Base-by-base conservation (phyloP, 2,888 invertebrate genomes). In the Timema cristinae region DNA sequence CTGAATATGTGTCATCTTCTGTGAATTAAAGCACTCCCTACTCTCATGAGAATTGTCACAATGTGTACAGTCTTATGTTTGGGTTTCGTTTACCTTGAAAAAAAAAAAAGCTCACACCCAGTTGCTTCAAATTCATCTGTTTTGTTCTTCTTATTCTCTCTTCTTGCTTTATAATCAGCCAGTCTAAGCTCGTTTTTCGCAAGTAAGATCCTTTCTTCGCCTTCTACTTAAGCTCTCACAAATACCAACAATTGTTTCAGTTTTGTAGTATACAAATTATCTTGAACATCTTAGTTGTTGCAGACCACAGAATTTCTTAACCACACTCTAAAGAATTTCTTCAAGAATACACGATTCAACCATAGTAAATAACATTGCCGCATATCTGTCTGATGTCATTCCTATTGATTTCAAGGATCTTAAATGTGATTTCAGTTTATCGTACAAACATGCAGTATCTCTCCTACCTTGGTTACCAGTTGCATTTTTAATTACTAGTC, bases 381-480 rank as follows among this genome's bases (percentile, higher is more conserved):
- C 16, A 63, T 16, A 63, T 6, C 48, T 63, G 48, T 63, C 63
- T 16, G 2, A 32, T 32, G 16, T 6, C 63, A 63, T 63, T 16
- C 63, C 63, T 6, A 63, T 63, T 16, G 16, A 63, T 63, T 63
- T 16, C 6, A 63, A 16, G 32, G 63, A 63, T 32, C 63, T 63
- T 32, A 63, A 13, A 16, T 63, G 32, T 13, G 16, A 63, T 13
- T 63, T 16, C 16, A 63, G 6, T 13, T 32, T 63, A 32, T 59
- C 13, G 16, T 16, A 63, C 63, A 63, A 16, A 15, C 48, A 16
- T 47, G 13, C 16, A 15, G 32, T 15, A 48, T 63, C 63, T 32
- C 32, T 10, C 5, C 13, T 63, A 9, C 7, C 48, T 15, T 63
- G 32, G 32, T 48, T 32, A 32, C 15, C 48, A 10, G 8, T 48